phyloP scores from a whole-genome alignment of 1,140 invertebrate genomes.

The Pseudomyrmex cubaensis region DNA sequence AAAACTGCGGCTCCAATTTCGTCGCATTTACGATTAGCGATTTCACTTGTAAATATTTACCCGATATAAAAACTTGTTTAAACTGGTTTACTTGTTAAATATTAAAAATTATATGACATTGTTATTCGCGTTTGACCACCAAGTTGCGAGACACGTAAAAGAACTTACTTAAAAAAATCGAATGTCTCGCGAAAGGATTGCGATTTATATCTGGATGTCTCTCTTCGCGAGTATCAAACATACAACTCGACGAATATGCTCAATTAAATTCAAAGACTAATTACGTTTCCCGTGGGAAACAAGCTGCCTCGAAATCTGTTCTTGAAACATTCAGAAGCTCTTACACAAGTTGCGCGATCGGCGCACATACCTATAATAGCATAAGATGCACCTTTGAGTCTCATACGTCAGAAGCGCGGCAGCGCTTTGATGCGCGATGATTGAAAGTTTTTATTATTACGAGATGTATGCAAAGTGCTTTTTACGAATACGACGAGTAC shows the following conservation, averaged over 20 bases:
- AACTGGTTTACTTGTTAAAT: not conserved
- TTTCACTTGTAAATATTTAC: not conserved
- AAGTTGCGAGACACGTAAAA: not conserved
- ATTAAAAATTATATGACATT: not conserved
- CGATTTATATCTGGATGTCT: no score
- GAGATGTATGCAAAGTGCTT: constrained; percentile 31
- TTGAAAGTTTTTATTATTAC: constrained; percentile 38
- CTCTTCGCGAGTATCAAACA: not conserved
- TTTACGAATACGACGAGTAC: not conserved
- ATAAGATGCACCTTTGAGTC: constrained; percentile 21
- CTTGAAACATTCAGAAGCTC: constrained; percentile 32
- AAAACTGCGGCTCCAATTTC: not conserved
- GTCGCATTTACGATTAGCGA: not conserved
- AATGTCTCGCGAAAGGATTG: not conserved
- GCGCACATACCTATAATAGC: constrained; percentile 8
- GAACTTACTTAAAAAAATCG: no score
- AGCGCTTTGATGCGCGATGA: constrained; percentile 21
- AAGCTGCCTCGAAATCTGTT: constrained; percentile 14
- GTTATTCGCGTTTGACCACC: not conserved
- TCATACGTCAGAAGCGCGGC: constrained; percentile 34
- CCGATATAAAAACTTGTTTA: not conserved
- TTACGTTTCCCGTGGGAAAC: constrained; percentile 5
- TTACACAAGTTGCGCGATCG: constrained; percentile 11
- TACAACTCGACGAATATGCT: not conserved
- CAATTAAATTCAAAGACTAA: constrained; percentile 42